These are phyloP conservation scores for Macrosteles quadrilineatus DNA, from an alignment of 1,140 invertebrate genomes.

Conservation along the genomic window DNA sequence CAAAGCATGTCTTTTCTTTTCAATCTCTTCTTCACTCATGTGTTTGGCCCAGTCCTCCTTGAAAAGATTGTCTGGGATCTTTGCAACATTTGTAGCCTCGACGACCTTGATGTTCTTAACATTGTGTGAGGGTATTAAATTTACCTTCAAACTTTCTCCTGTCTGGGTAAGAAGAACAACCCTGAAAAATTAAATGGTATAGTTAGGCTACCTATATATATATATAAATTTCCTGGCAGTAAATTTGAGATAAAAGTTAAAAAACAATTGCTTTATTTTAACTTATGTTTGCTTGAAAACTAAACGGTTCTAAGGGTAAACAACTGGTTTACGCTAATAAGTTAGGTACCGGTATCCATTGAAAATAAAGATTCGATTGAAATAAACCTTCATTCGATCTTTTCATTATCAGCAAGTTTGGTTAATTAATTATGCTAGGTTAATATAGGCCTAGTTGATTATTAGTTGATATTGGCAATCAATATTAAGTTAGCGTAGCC, in stretches of 20 bases:
- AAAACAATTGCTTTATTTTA: background rate
- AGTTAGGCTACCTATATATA: background rate
- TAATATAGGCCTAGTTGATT: too few relatives aligned
- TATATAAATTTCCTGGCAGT: background rate
- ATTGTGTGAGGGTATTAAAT: background rate
- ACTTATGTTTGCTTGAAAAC: background rate
- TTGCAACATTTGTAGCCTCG: background rate
- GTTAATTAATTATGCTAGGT: too few relatives aligned
- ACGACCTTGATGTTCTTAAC: conserved; percentile 5
- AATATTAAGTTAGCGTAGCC: too few relatives aligned
- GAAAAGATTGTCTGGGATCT: conserved; percentile 1
- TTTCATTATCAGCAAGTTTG: too few relatives aligned
- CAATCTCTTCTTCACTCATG: conserved; percentile 10
- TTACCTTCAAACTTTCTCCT: background rate
- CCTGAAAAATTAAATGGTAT: background rate
- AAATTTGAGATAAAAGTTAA: background rate
- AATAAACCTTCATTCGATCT: too few relatives aligned
- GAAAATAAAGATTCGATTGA: too few relatives aligned
- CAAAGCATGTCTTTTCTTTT: conserved; percentile 27
- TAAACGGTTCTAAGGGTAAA: background rate
- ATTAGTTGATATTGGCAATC: too few relatives aligned
- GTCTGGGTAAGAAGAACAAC: background rate
- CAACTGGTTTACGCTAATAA: background rate
- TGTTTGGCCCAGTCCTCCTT: conserved; percentile 21
- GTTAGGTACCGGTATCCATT: background rate